Evolutionary conservation across 2,113 vertebrate species (phyloP), one percentile per base, ranked within the genome.

Genomic region (Baryphthengus martii): DNA sequence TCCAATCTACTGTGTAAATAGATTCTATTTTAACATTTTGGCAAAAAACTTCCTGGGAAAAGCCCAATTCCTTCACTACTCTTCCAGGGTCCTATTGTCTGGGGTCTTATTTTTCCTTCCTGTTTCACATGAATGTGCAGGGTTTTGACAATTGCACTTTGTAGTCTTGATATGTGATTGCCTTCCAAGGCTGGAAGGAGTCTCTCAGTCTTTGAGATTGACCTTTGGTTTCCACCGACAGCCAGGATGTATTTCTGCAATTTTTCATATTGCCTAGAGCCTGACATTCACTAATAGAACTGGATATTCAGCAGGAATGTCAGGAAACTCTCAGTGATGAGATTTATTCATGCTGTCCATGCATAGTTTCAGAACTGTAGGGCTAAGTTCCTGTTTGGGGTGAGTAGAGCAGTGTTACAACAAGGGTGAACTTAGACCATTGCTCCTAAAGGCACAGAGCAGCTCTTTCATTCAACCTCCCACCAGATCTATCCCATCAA

Each of bases 201-300:
- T 77, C 78, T 88, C 79, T 90, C 24, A 19, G 39, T 55, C 95
- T 97, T 90, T 80, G 89, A 95, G 93, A 67, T 25, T 94, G 92
- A 95, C 91, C 91, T 96, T 90, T 85, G 82, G 83, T 96, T 94
- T 93, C 93, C 63, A 84, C 11, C 88, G 95, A 94, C 95, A 96
- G 85, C 88, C 85, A 95, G 91, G 83, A 94, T 93, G 75, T 50
- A 96, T 96, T 95, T 97, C 94, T 95, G 87, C 78, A 86, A 83
- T 94, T 93, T 94, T 91, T 96, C 63, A 39, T 50, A 55, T 77
- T 80, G 75, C 90, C 47, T 37, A 42, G 67, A 44, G 88, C 50
- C 94, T 91, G 94, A 94, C 78, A 67, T 94, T 96, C 94, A 95
- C 85, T 95, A 95, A 96, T 96, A 91, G 78, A 72, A 49, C 63